Conservation (phyloP, 2,113 vertebrate genomes). For the Paradisaea rubra region DNA sequence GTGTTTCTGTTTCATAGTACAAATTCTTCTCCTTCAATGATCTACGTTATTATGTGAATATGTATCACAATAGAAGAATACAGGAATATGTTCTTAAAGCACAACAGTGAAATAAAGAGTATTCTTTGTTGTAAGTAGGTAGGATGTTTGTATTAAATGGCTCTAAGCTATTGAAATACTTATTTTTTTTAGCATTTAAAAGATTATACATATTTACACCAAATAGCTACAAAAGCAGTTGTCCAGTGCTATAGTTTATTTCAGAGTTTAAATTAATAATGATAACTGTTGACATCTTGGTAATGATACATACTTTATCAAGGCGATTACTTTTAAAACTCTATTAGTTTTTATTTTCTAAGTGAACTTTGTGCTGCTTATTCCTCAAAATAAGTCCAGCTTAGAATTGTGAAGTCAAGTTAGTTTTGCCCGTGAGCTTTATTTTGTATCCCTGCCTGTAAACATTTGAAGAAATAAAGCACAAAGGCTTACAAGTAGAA, state of each 20-base stretch:
- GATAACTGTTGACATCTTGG: neutral
- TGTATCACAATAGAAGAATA: rapidly evolving
- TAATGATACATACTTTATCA: neutral
- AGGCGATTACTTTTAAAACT: neutral
- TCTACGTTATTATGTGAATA: neutral
- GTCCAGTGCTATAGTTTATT: neutral
- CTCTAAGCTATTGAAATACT: neutral
- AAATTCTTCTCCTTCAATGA: neutral
- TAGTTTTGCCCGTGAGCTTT: neutral
- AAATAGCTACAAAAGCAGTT: neutral
- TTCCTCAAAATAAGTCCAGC: neutral
- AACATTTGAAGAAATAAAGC: neutral
- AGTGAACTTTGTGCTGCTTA: neutral
- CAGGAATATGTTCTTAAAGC: neutral
- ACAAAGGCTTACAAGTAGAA: neutral
- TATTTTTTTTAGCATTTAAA: neutral
- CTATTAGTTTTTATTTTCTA: neutral
- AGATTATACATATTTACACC: neutral
- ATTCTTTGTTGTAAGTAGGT: neutral
- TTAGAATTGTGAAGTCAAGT: neutral
- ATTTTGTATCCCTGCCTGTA: neutral
- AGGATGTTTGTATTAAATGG: neutral
- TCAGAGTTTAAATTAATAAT: neutral
- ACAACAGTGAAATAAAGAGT: neutral
- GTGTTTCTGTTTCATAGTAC: neutral